Percentiles rank a stretch among this genome's conserved stretches.
Evolutionary conservation across 37 sponge, comb jelly and placozoan species (phyloP).

Genomic region (Aplysina aerophoba): DNA sequence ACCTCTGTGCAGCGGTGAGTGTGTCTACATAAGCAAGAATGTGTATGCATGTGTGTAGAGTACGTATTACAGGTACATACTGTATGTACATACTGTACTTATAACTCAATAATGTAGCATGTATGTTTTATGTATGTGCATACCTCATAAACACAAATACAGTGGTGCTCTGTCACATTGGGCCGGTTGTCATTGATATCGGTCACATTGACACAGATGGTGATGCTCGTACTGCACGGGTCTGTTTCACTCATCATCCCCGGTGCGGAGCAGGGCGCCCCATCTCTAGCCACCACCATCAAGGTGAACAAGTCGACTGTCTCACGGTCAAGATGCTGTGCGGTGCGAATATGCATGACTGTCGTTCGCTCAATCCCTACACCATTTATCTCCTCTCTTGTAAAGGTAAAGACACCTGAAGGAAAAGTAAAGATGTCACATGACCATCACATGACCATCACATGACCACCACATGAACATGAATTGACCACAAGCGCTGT

Average conservation of each 20-base stretch:
- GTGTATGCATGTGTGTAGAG: too few species aligned
- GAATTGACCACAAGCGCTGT: too few species aligned
- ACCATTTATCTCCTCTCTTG: background rate
- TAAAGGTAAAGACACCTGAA: background rate
- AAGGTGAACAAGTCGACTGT: slow-evolving; percentile 13
- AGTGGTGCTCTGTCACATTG: background rate
- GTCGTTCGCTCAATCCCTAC: background rate
- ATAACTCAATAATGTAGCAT: too few species aligned
- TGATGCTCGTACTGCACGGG: background rate
- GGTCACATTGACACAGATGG: background rate
- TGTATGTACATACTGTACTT: too few species aligned
- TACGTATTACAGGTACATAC: too few species aligned
- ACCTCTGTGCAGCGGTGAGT: too few species aligned
- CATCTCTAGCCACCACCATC: slow-evolving; percentile 35
- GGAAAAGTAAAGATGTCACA: too few species aligned
- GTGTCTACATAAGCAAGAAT: too few species aligned
- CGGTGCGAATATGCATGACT: background rate
- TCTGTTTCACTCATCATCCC: background rate
- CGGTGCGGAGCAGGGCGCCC: background rate
- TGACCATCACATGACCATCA: too few species aligned
- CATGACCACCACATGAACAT: too few species aligned
- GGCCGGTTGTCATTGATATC: slow-evolving; percentile 22
- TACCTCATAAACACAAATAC: slow-evolving; percentile 25
- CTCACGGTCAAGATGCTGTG: slow-evolving; percentile 46
- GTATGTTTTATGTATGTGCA: background rate